Evolutionary conservation across 1,140 invertebrate genomes (phyloP), one percentile per base, ranked within the genome.

Genomic region (Leptonema lineaticorne): DNA sequence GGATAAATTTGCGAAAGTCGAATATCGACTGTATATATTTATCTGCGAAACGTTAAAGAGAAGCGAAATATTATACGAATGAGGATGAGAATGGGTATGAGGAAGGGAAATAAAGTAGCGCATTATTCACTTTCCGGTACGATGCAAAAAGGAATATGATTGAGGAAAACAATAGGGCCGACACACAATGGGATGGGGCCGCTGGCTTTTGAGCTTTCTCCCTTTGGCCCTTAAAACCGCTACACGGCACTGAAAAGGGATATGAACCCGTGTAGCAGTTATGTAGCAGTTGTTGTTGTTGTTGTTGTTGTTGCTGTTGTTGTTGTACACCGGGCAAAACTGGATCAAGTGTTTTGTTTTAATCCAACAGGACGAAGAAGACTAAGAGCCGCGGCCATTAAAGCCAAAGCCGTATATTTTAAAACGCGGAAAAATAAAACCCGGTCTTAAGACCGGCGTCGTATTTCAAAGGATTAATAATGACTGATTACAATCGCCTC

Each of bases 91-190:
- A n/a, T 16, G 18, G 18, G 24, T 22, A 50, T 14, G 20, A 26
- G 4, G 22, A 53, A 33, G 29, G 68, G 57, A 62, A 66, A 66
- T 66, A 66, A 66, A 66, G 63, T 69, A 48, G 68, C 27, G 63
- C 56, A 66, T 69, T 69, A 69, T 66, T 69, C 63, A 69, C 57
- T 69, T 66, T 59, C 63, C 41, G 29, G 37, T 7, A 24, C 59
- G 41, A 66, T 60, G 63, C 68, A 62, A 58, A 59, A 63, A 65
- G 64, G 56, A 69, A 62, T 66, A 66, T 66, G 63, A 66, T 65
- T 50, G 68, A 58, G 27, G 56, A 69, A 64, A 69, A 69, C 68
- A 69, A 69, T 66, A 65, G 68, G 57, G 63, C 18, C 27, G 50
- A 14, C 62, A 7, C 16, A 69, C 67, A 69, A 69, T 63, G 53